Evolutionary conservation across 2,113 vertebrate genomes (phyloP).

Genomic region (Chamaetylas fuelleborni): DNA sequence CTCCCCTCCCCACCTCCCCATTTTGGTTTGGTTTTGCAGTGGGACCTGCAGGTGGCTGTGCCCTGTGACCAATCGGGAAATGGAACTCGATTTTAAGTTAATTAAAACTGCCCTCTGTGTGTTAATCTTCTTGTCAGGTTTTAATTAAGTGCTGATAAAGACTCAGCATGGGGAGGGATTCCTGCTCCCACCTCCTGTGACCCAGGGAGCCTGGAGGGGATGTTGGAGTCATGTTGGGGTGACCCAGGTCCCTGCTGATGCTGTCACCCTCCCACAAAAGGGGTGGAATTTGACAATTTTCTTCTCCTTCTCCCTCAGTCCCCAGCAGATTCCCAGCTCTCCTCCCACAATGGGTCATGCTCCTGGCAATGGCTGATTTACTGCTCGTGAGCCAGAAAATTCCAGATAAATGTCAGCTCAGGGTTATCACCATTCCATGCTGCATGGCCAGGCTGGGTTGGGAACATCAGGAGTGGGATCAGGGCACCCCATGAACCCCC

Average conservation of each 20-base stretch:
- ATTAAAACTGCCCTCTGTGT: conserved; percentile 75
- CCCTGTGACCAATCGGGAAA: conserved; percentile 53
- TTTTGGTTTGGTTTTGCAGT: neutral
- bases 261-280: neutral
- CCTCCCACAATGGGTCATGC: neutral
- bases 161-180: conserved; percentile 22
- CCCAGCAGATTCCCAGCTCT: neutral
- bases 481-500: neutral
- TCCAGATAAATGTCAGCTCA: neutral
- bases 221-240: neutral
- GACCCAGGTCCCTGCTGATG: neutral
- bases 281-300: neutral
- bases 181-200: neutral
- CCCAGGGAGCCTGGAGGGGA: neutral
- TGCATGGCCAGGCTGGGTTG: neutral
- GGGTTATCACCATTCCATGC: neutral
- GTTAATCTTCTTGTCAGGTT: conserved; percentile 78
- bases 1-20: neutral
- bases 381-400: neutral
- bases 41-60: conserved; percentile 50
- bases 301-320: neutral
- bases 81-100: conserved; percentile 70
- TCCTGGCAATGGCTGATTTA: neutral
- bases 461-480: neutral
- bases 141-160: conserved; percentile 77